phyloP scores from a whole-genome alignment of 1,140 invertebrate genomes.

The Archegozetes longisetosus region DNA sequence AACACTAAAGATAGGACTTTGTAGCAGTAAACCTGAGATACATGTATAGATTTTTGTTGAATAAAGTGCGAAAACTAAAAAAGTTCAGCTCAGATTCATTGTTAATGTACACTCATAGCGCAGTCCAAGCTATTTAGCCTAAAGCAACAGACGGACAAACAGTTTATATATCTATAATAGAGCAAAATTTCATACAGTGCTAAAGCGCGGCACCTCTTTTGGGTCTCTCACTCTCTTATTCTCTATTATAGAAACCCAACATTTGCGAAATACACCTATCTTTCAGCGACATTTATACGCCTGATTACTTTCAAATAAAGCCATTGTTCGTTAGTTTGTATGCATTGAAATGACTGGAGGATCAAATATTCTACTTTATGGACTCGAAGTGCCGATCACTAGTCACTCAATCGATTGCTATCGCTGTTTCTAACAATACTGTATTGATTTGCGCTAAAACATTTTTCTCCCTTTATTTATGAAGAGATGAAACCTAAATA shows the following conservation, averaged over 20 bases:
- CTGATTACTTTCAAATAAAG: neutral
- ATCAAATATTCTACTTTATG: too few relatives aligned
- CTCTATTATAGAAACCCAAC: too few relatives aligned
- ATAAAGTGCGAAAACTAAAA: too few relatives aligned
- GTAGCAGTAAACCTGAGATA: too few relatives aligned
- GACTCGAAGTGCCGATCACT: neutral
- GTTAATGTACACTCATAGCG: neutral
- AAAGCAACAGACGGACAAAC: neutral
- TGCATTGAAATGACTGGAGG: neutral
- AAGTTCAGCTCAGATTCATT: too few relatives aligned
- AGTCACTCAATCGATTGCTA: neutral
- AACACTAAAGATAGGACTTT: too few relatives aligned
- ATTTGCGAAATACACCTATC: too few relatives aligned
- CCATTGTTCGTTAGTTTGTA: too few relatives aligned
- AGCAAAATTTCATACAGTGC: too few relatives aligned
- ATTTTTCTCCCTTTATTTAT: neutral
- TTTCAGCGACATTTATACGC: neutral
- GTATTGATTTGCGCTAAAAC: neutral
- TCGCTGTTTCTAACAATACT: neutral
- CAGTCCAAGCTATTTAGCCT: neutral
- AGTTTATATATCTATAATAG: neutral
- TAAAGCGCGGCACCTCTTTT: neutral
- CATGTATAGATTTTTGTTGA: too few relatives aligned
- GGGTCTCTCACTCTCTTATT: too few relatives aligned
- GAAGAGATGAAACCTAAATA: neutral